phyloP scores from a whole-genome alignment of 1,140 invertebrate species.

The Meloidogyne exigua region DNA sequence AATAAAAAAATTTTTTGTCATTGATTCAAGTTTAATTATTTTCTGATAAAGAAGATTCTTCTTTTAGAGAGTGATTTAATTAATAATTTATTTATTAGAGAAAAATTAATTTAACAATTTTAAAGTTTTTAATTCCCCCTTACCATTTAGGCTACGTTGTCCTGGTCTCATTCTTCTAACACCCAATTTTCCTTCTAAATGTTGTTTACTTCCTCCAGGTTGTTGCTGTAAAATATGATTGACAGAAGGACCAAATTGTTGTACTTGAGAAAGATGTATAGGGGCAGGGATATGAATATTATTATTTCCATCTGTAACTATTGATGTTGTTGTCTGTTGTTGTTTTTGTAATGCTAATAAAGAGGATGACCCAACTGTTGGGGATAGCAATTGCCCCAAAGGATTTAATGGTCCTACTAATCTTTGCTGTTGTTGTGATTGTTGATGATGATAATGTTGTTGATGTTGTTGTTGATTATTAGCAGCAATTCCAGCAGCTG shows the following conservation, averaged over 20 bases:
- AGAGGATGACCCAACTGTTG: neutral
- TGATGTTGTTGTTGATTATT: neutral
- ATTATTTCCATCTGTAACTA: no score
- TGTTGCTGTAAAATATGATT: neutral
- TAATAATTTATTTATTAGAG: no score
- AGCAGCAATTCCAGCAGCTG: slow-evolving; percentile 3
- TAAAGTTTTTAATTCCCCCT: no score
- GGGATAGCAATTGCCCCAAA: neutral
- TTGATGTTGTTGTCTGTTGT: neutral
- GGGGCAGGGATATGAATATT: neutral
- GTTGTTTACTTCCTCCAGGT: neutral
- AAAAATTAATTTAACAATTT: no score
- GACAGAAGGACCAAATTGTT: neutral
- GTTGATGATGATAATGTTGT: neutral
- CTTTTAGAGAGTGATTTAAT: no score
- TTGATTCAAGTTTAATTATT: no score
- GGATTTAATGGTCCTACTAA: neutral
- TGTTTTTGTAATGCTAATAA: neutral
- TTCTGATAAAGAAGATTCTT: no score
- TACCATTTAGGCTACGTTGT: neutral
- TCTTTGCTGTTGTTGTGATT: neutral
- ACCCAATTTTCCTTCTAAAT: neutral
- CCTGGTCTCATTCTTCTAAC: neutral
- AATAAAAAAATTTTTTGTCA: no score
- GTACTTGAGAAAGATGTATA: neutral